A percentile compares a stretch with the other conserved stretches of the same genome.
Evolutionary conservation across 2,888 invertebrate genomes (phyloP).

Genomic region (Gymnocheta viridis): DNA sequence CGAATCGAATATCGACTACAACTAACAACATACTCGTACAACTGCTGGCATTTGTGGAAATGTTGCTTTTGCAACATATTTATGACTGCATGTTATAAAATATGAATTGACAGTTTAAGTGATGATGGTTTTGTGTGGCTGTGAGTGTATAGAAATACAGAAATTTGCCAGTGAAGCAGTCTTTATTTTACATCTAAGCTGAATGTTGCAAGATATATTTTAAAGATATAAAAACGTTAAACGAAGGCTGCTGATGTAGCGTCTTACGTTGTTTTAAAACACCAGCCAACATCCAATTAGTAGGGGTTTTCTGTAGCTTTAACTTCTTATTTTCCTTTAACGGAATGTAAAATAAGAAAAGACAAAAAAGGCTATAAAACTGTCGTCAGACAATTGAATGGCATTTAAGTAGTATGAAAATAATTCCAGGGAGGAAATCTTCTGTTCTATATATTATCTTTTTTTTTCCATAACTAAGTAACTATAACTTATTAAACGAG

Average conservation of each 20-base stretch:
- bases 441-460: slow-evolving; percentile 27
- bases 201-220: slow-evolving; percentile 36
- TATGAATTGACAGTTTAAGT: slow-evolving; percentile 80
- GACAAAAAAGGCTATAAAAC: slow-evolving; percentile 74
- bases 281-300: slow-evolving; percentile 77
- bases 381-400: slow-evolving; percentile 80
- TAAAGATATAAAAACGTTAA: slow-evolving; percentile 46
- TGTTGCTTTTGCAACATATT: slow-evolving; percentile 72
- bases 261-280: slow-evolving; percentile 54
- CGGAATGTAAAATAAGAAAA: slow-evolving; percentile 26
- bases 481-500: slow-evolving; percentile 52
- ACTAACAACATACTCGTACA: no score
- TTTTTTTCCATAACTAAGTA: slow-evolving; percentile 31
- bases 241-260: slow-evolving; percentile 55
- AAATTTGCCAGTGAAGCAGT: slow-evolving; percentile 27
- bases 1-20: slow-evolving; percentile 14
- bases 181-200: background rate
- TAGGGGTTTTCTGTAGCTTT: slow-evolving; percentile 61
- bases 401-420: slow-evolving; percentile 62
- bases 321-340: slow-evolving; percentile 16
- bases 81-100: slow-evolving; percentile 80
- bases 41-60: slow-evolving; percentile 31
- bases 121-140: slow-evolving; percentile 67
- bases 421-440: slow-evolving; percentile 39
- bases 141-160: background rate